Conservation (phyloP, 2,888 invertebrate species). For the Drosophila neonasuta region DNA sequence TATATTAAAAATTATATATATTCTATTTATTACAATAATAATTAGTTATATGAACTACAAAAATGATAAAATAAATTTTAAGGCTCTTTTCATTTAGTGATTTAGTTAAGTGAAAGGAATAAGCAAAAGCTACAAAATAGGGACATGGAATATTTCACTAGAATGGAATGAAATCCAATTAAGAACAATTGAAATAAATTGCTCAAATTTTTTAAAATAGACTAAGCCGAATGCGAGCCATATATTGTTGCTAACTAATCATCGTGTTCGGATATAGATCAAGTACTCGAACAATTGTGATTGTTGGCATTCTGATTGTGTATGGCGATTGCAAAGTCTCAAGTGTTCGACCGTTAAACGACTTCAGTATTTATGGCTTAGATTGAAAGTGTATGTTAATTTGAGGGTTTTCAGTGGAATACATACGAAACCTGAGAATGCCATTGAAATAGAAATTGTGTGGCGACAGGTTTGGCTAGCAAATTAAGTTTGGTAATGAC, state of each 20-base stretch:
- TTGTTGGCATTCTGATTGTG: constrained; percentile 10
- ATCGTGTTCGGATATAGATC: not conserved
- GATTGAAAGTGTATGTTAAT: constrained; percentile 23
- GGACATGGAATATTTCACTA: too few species aligned
- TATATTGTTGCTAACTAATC: not conserved
- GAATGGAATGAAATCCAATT: not conserved
- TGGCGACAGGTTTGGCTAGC: constrained; percentile 16
- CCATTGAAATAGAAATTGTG: constrained; percentile 21
- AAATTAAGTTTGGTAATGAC: constrained; percentile 36
- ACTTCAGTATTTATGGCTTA: constrained; percentile 19
- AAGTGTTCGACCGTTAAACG: constrained; percentile 13
- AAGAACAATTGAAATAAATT: not conserved
- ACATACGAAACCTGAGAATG: constrained; percentile 7
- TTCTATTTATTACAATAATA: too few species aligned
- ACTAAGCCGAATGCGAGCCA: not conserved
- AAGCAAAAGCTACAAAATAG: too few species aligned
- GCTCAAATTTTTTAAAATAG: not conserved
- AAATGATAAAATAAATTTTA: too few species aligned
- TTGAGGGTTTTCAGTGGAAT: constrained; percentile 14
- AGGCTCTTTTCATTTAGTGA: too few species aligned
- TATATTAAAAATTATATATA: too few species aligned
- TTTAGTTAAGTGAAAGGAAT: too few species aligned
- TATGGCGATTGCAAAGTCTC: constrained; percentile 2
- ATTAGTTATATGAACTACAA: too few species aligned
- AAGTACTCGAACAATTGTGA: constrained; percentile 10